These are phyloP conservation scores for Tapirus terrestris DNA, from an alignment of 2,113 vertebrate species.

Conservation along the genomic window DNA sequence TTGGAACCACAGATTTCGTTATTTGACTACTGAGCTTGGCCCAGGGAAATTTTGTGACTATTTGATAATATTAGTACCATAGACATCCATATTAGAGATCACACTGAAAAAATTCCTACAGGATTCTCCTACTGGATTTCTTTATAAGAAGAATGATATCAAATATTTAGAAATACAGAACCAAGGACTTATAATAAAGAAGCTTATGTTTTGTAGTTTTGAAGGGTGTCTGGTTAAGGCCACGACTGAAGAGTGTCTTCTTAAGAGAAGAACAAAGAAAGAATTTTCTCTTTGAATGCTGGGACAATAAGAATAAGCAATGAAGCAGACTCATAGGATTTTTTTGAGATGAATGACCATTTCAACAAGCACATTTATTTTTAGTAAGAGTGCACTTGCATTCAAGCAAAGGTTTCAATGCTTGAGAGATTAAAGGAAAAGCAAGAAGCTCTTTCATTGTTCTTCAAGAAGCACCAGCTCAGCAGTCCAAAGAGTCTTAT, in stretches of 20 bases:
- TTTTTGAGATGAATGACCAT: background rate
- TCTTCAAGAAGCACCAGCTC: slow-evolving; percentile 5
- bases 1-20: background rate
- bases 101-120: background rate
- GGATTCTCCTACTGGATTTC: background rate
- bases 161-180: background rate
- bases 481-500: background rate
- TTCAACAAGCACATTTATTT: background rate
- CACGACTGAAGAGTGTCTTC: background rate
- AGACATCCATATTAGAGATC: background rate
- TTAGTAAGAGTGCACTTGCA: background rate
- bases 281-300: background rate
- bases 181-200: background rate
- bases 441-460: background rate
- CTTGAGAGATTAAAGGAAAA: background rate
- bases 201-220: background rate
- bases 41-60: background rate
- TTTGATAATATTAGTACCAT: background rate
- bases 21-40: background rate
- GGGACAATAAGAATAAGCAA: background rate
- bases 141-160: background rate
- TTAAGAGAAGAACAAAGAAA: background rate
- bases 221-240: background rate
- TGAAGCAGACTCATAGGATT: background rate
- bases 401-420: background rate